phyloP scores from a whole-genome alignment of 2,888 invertebrate genomes.

The Hemicrepidius hirtus region DNA sequence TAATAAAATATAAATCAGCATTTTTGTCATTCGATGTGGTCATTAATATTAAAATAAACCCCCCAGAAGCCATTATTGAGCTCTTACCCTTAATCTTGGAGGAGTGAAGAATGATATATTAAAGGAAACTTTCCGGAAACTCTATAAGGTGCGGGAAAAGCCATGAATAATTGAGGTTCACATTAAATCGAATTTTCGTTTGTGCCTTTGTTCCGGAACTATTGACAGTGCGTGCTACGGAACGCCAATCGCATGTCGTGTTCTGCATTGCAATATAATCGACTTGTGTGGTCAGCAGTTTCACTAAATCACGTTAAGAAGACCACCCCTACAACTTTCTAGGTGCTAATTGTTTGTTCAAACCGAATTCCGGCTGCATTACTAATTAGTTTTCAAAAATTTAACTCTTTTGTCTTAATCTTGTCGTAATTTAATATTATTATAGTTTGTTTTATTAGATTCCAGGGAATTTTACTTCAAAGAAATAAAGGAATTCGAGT shows the following conservation, averaged over 20 bases:
- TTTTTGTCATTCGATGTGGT: neutral
- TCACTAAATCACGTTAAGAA: slow-evolving; percentile 21
- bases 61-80: slow-evolving; percentile 6
- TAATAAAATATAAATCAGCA: neutral
- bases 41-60: slow-evolving; percentile 4
- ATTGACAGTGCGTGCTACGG: slow-evolving; percentile 48
- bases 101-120: slow-evolving; percentile 21
- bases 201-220: slow-evolving; percentile 43
- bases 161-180: slow-evolving; percentile 41
- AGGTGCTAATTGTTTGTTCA: too few species aligned
- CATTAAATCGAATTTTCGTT: slow-evolving; percentile 34
- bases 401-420: too few species aligned
- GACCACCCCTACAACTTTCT: neutral
- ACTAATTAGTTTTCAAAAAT: too few species aligned
- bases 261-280: slow-evolving; percentile 45
- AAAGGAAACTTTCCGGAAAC: slow-evolving; percentile 26
- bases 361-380: too few species aligned
- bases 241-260: slow-evolving; percentile 52
- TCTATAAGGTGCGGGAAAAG: slow-evolving; percentile 35
- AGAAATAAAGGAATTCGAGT: neutral
- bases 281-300: slow-evolving; percentile 46
- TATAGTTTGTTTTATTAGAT: too few species aligned
- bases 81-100: slow-evolving; percentile 7
- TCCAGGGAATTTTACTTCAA: too few species aligned
- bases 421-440: too few species aligned